Conservation (phyloP, 2,888 invertebrate species). For the Pachycephus smyrnensis region DNA sequence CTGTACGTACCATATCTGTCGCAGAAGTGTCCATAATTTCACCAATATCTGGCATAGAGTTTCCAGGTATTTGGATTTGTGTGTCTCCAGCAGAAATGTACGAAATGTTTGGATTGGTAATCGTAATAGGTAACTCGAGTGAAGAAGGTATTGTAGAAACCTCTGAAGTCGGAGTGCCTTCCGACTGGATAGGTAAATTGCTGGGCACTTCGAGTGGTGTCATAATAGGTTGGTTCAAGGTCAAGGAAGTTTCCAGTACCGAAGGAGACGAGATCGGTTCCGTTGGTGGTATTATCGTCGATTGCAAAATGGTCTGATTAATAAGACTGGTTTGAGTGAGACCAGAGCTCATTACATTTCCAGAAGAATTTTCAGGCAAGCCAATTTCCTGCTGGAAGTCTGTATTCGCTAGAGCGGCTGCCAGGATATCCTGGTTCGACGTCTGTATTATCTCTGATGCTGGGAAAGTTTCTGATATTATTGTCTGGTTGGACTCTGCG, state of each 20-base stretch:
- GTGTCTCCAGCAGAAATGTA: constrained; percentile 48
- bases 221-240: constrained; percentile 85
- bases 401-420: constrained; percentile 81
- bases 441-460: constrained; percentile 48
- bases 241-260: constrained; percentile 81
- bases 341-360: constrained; percentile 63
- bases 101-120: constrained; percentile 79
- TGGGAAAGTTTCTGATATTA: constrained; percentile 47
- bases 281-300: constrained; percentile 70
- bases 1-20: constrained; percentile 33
- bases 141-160: constrained; percentile 75
- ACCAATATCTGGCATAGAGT: constrained; percentile 60
- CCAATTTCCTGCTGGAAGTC: constrained; percentile 74
- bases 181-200: constrained; percentile 64
- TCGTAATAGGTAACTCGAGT: constrained; percentile 80
- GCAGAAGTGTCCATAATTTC: constrained; percentile 48
- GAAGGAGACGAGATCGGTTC: constrained; percentile 71
- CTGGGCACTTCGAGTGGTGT: constrained; percentile 81
- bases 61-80: constrained; percentile 50
- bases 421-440: constrained; percentile 77
- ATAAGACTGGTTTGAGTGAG: constrained; percentile 72
- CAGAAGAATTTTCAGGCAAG: constrained; percentile 62
- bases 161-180: constrained; percentile 58
- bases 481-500: constrained; percentile 57
- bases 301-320: constrained; percentile 70